These are phyloP conservation scores for Cichladusa arquata DNA, from an alignment of 2,113 vertebrate genomes.

Conservation along the genomic window DNA sequence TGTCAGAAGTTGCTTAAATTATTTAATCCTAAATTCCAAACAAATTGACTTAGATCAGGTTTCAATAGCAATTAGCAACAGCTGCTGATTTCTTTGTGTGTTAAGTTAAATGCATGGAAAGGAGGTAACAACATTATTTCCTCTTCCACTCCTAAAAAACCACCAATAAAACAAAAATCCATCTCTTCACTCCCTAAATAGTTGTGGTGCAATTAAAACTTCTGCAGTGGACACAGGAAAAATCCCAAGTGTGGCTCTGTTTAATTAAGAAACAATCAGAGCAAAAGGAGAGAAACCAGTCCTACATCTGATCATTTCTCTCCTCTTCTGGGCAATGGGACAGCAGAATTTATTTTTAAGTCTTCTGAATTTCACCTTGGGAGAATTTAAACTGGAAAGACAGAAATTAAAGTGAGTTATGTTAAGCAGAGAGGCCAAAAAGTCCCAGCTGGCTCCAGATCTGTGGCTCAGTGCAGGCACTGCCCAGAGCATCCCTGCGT, in stretches of 20 bases:
- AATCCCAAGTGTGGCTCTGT: not conserved
- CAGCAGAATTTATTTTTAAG: not conserved
- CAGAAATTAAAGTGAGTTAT: not conserved
- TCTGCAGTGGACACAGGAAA: not conserved
- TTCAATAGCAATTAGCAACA: constrained; percentile 59
- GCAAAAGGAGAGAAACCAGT: not conserved
- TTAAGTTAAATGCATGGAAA: not conserved
- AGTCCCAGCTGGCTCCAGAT: not conserved
- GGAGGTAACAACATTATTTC: not conserved
- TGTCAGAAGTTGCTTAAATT: constrained; percentile 62
- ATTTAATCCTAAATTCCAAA: constrained; percentile 55
- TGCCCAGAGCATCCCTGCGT: not conserved
- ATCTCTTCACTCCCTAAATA: not conserved
- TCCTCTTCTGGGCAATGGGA: not conserved
- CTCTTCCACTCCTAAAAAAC: not conserved
- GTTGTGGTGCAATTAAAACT: not conserved
- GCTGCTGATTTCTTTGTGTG: not conserved
- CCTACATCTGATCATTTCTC: not conserved
- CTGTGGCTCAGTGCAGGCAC: not conserved
- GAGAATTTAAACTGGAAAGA: not conserved
- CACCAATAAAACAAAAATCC: not conserved
- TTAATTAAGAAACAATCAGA: not conserved
- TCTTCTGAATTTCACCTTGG: not conserved
- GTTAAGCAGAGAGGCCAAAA: not conserved
- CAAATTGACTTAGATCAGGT: constrained; percentile 56